phyloP scores from a whole-genome alignment of 2,888 invertebrate genomes.

The Carabus problematicus region DNA sequence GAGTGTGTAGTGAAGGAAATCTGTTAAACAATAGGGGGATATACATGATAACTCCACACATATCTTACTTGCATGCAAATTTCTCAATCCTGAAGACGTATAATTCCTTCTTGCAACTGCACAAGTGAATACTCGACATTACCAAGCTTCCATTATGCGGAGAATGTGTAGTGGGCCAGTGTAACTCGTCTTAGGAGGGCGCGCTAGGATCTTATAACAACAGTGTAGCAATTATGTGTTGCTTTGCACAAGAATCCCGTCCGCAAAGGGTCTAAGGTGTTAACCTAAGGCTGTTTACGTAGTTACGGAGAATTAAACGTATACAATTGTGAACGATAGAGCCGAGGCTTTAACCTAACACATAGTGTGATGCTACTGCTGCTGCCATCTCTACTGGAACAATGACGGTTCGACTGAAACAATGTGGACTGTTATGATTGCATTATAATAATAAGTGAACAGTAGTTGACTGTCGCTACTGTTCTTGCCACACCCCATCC shows the following conservation, averaged over 20 bases:
- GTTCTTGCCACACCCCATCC: too few species aligned
- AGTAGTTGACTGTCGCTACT: too few species aligned
- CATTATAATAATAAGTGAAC: too few species aligned
- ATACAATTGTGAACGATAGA: neutral
- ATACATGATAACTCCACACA: conserved; percentile 40
- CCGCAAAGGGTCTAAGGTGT: conserved; percentile 47
- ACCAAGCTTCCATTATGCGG: neutral
- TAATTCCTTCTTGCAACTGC: conserved; percentile 46
- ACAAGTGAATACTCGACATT: neutral
- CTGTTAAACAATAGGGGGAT: conserved; percentile 34
- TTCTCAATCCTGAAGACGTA: conserved; percentile 48
- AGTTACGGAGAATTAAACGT: conserved; percentile 48
- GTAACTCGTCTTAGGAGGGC: conserved; percentile 49
- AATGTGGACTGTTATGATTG: too few species aligned
- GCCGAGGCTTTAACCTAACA: too few species aligned
- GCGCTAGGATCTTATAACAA: conserved; percentile 51
- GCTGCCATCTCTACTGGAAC: too few species aligned
- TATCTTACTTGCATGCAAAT: conserved; percentile 47
- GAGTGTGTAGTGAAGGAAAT: conserved; percentile 3
- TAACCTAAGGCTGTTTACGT: conserved; percentile 49
- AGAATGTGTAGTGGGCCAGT: conserved; percentile 42
- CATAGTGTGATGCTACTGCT: too few species aligned
- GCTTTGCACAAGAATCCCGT: conserved; percentile 49
- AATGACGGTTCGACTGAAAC: too few species aligned
- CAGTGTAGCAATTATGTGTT: conserved; percentile 52